Conservation (phyloP, 2,797 vertebrate species). For the Crenichthys baileyi region DNA sequence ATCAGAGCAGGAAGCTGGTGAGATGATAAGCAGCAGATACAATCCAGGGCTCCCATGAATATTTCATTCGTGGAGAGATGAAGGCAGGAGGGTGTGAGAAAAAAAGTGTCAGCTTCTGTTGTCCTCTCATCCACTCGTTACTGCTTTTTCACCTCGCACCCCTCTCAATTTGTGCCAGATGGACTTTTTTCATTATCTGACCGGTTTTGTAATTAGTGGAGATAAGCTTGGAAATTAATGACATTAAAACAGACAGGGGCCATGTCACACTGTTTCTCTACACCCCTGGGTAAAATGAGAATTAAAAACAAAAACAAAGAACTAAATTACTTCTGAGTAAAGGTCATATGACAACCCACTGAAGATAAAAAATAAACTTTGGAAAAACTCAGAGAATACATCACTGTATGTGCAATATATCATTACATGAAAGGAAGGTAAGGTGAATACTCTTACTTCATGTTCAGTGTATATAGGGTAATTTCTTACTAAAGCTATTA, state of each 20-base stretch:
- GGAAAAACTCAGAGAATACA: background rate
- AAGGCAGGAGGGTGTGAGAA: slow-evolving; percentile 34
- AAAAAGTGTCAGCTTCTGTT: slow-evolving; percentile 13
- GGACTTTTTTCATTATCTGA: slow-evolving; percentile 50
- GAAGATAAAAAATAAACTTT: background rate
- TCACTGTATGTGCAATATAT: background rate
- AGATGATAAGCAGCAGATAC: slow-evolving; percentile 54
- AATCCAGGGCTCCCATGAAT: slow-evolving; percentile 65
- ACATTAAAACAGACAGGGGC: slow-evolving; percentile 6
- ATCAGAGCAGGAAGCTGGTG: slow-evolving; percentile 22
- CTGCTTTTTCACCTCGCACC: slow-evolving; percentile 6
- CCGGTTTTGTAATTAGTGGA: slow-evolving; percentile 51
- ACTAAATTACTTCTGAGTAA: background rate
- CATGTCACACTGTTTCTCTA: background rate
- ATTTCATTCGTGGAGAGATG: slow-evolving; percentile 64
- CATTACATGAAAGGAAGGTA: background rate
- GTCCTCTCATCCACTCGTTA: slow-evolving; percentile 8
- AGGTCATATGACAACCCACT: background rate
- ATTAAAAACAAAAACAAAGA: background rate
- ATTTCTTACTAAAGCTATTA: background rate
- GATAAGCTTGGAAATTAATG: slow-evolving; percentile 33
- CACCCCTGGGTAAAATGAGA: background rate
- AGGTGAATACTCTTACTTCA: background rate
- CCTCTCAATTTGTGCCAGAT: slow-evolving; percentile 21
- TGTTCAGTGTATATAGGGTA: background rate